Conservation (phyloP, 2,888 invertebrate genomes). For the Molanna angustata region DNA sequence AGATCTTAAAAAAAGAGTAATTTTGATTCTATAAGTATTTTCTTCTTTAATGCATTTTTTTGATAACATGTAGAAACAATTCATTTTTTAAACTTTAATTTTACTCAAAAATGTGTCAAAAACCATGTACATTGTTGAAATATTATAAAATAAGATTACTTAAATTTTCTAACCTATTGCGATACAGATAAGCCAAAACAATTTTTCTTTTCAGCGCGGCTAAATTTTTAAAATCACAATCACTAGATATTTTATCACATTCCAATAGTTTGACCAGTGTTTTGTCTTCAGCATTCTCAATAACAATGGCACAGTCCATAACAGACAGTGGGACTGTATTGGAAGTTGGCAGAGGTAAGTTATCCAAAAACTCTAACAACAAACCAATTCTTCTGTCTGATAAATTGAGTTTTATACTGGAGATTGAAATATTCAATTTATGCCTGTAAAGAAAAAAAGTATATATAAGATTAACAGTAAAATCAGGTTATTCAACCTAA, state of each 20-base stretch:
- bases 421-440: constrained; percentile 71
- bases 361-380: constrained; percentile 61
- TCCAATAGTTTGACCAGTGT: constrained; percentile 32
- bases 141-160: no score
- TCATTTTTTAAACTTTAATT: no score
- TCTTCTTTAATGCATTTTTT: no score
- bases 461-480: no score
- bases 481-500: no score
- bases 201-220: constrained; percentile 47
- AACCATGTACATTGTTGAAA: no score
- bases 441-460: constrained; percentile 50
- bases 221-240: constrained; percentile 46
- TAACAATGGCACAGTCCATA: constrained; percentile 41
- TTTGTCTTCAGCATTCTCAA: constrained; percentile 15
- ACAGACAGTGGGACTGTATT: constrained; percentile 51
- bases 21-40: no score
- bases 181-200: constrained; percentile 47
- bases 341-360: constrained; percentile 48
- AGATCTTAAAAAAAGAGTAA: constrained; percentile 37
- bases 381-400: constrained; percentile 69
- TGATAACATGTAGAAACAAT: no score
- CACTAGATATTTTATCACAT: constrained; percentile 43
- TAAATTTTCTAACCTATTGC: constrained; percentile 38
- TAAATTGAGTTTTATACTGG: constrained; percentile 70
- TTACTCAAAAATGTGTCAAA: no score